Conservation (phyloP, 1,140 invertebrate species). For the Drosophila simulans region DNA sequence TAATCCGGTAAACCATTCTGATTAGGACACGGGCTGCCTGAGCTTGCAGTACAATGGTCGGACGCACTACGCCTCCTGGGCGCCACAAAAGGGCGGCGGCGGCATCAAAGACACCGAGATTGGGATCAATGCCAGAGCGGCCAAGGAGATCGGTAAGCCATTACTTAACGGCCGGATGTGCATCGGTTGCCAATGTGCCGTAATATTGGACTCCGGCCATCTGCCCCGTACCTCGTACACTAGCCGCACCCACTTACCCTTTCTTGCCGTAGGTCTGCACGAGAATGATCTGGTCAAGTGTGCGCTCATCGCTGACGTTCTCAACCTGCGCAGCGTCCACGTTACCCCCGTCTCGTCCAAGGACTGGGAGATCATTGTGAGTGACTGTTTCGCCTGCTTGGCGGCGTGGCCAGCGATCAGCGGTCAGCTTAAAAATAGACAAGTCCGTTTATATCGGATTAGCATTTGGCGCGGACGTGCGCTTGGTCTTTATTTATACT, state of each 20-base stretch:
- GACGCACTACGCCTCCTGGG: constrained; percentile 79
- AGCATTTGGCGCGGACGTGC: constrained; percentile 73
- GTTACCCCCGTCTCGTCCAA: constrained; percentile 81
- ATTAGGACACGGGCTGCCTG: constrained; percentile 81
- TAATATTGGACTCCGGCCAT: constrained; percentile 53
- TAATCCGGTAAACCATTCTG: constrained; percentile 34
- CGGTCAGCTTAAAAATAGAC: constrained; percentile 59
- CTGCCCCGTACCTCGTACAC: not conserved
- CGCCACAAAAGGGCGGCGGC: constrained; percentile 72
- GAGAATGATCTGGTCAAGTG: constrained; percentile 83
- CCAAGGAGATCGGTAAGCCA: constrained; percentile 81
- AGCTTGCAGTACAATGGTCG: constrained; percentile 72
- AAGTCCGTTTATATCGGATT: constrained; percentile 67
- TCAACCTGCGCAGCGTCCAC: constrained; percentile 73
- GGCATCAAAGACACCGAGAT: constrained; percentile 83
- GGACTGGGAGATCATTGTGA: constrained; percentile 85
- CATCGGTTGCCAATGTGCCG: constrained; percentile 68
- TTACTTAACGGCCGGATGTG: constrained; percentile 78
- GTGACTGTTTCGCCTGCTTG: constrained; percentile 49
- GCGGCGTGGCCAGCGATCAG: constrained; percentile 11
- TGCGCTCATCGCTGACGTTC: constrained; percentile 78
- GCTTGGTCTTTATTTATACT: constrained; percentile 63
- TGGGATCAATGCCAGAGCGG: constrained; percentile 84
- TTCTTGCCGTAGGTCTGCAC: constrained; percentile 69
- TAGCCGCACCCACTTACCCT: constrained; percentile 11